Base-by-base conservation (phyloP, 2,888 invertebrate species). In the Sinotaia quadrata region DNA sequence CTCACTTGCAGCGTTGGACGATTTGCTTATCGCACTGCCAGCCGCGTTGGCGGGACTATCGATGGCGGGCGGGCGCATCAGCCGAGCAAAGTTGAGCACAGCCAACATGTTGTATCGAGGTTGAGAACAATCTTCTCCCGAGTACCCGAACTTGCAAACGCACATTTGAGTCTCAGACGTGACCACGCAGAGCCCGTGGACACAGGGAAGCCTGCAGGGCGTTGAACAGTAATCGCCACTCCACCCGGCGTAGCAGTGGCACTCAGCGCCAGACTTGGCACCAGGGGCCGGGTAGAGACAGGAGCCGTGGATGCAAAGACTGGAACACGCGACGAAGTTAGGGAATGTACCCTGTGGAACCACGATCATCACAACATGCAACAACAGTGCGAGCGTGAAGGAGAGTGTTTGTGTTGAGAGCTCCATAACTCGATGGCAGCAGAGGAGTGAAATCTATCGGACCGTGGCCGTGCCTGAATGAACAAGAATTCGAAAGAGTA, bases 221-320 rank as follows among this genome's bases (percentile, higher is more conserved):
- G 49, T 56, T 18, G 67, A 59, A 56, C 69, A 69, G 18, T 36
- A 54, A 8, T 49, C 49, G 0, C 69, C 69, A 0, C 69, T 61
- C 69, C 69, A 69, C 33, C 69, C 69, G 0, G 52, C 27, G 47
- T 66, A 29, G 36, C 69, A 69, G 24, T 41, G 37, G 27, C 69
- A 69, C 34, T 24, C 21, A 2, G 57, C 47, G 2, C 29, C 34
- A 2, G 54, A 41, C 34, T 47, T 41, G 33, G 34, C 12, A 31
- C 54, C 62, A 2, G 7, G 12, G 37, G 21, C 27, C n/a, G 24
- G 31, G 66, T 49, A 66, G 36, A 59, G 49, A 37, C 66, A 66
- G 34, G 59, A 59, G 15, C 66, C 66, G 31, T 69, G 54, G 31
- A 34, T 31, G 37, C 69, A 69, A 10, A 66, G 15, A 31, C 33